A percentile compares a stretch with the other conserved stretches of the same genome.
phyloP scores from a whole-genome alignment of 2,113 vertebrate genomes.

The Nyctibius bracteatus region DNA sequence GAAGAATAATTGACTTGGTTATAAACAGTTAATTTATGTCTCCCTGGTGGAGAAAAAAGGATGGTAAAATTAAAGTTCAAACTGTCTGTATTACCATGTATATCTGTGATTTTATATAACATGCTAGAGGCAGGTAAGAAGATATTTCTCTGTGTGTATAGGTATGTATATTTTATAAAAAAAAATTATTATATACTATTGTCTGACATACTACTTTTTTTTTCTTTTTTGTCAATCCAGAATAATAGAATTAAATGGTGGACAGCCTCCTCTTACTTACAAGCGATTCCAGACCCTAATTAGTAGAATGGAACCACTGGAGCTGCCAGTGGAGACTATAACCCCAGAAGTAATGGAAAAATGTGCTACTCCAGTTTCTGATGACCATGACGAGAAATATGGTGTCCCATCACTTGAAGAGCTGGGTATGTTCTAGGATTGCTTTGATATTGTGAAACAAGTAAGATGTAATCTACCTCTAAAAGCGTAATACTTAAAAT shows the following conservation, averaged over 20 bases:
- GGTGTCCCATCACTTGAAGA: slow-evolving; percentile 96
- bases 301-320: slow-evolving; percentile 92
- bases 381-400: slow-evolving; percentile 95
- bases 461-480: neutral
- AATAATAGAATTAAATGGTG: slow-evolving; percentile 96
- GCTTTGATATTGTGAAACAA: neutral
- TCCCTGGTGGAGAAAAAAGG: neutral
- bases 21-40: neutral
- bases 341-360: slow-evolving; percentile 87
- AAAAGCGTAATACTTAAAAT: neutral
- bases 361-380: slow-evolving; percentile 87
- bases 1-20: neutral
- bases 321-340: slow-evolving; percentile 87
- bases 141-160: neutral
- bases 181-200: neutral
- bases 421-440: slow-evolving; percentile 78
- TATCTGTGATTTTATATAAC: neutral
- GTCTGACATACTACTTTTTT: neutral
- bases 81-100: neutral
- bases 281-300: slow-evolving; percentile 96
- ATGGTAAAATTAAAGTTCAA: neutral
- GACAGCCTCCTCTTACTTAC: slow-evolving; percentile 95
- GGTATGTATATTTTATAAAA: neutral
- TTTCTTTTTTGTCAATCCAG: slow-evolving; percentile 57
- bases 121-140: neutral